A percentile compares a stretch with the other conserved stretches of the same genome.
Evolutionary conservation across 2,888 invertebrate genomes (phyloP).

Genomic region (Drosophila vallismaia): DNA sequence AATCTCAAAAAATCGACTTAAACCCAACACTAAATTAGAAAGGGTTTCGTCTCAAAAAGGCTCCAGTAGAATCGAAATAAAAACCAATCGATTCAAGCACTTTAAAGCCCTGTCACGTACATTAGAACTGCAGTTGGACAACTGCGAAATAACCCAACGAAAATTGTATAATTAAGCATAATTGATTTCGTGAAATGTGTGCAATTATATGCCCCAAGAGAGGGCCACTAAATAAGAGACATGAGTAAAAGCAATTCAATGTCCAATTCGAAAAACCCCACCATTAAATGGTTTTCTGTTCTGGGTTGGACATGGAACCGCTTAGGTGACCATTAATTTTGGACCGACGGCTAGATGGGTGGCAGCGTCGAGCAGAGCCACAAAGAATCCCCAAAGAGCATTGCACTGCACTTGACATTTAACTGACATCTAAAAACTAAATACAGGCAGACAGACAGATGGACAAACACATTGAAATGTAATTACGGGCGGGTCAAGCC

Average conservation of each 20-base stretch:
- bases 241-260: slow-evolving; percentile 52
- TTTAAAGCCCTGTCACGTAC: slow-evolving; percentile 46
- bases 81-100: slow-evolving; percentile 5
- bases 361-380: neutral
- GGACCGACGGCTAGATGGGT: neutral
- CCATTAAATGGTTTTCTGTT: slow-evolving; percentile 4
- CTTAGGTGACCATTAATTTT: slow-evolving; percentile 14
- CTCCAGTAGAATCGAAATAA: too few species aligned
- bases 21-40: neutral
- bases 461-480: slow-evolving; percentile 50
- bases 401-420: slow-evolving; percentile 65
- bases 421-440: slow-evolving; percentile 58
- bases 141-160: slow-evolving; percentile 26
- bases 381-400: slow-evolving; percentile 1
- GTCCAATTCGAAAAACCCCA: slow-evolving; percentile 26
- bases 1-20: neutral
- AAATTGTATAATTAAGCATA: slow-evolving; percentile 61
- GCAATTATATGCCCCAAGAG: slow-evolving; percentile 48
- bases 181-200: slow-evolving; percentile 61
- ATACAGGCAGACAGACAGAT: slow-evolving; percentile 11
- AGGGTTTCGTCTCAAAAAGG: too few species aligned
- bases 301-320: neutral
- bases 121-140: slow-evolving; percentile 24
- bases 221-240: slow-evolving; percentile 11
- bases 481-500: slow-evolving; percentile 47